phyloP scores from a whole-genome alignment of 2,888 invertebrate species.

The Strigamia maritima region DNA sequence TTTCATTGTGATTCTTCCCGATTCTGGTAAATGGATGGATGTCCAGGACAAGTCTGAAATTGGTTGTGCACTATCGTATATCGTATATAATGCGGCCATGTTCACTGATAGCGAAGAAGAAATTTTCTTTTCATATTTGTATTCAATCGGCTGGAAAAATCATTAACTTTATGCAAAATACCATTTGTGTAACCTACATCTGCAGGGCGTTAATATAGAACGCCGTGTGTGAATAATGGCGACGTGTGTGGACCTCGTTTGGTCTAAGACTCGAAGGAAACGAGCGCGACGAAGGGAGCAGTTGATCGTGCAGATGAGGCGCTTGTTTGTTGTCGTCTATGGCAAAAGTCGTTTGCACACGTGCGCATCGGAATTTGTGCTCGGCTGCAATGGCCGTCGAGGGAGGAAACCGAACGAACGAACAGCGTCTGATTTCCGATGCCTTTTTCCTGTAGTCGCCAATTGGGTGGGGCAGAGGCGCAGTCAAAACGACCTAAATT shows the following conservation, averaged over 20 bases:
- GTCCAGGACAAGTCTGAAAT: background rate
- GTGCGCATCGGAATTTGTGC: background rate
- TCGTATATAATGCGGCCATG: too few species aligned
- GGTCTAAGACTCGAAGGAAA: background rate
- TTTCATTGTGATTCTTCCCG: too few species aligned
- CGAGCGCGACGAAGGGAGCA: background rate
- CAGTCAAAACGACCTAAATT: background rate
- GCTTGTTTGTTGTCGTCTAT: background rate
- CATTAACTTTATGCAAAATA: too few species aligned
- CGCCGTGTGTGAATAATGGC: too few species aligned
- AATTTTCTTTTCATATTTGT: too few species aligned
- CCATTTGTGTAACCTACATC: background rate
- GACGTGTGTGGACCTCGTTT: too few species aligned
- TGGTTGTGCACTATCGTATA: background rate
- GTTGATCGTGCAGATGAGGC: conserved; percentile 1
- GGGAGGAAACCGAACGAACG: background rate
- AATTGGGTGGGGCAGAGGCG: conserved; percentile 2
- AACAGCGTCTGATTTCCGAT: background rate
- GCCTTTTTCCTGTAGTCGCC: background rate
- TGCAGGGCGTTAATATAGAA: background rate
- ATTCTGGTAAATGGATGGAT: too few species aligned
- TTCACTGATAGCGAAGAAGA: too few species aligned
- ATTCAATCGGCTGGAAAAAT: background rate
- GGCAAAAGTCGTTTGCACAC: background rate
- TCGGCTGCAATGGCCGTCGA: background rate